Percentiles rank a stretch among this genome's conserved stretches.
Conservation (phyloP, 2,888 invertebrate species). For the Leptopilina drosophilae region DNA sequence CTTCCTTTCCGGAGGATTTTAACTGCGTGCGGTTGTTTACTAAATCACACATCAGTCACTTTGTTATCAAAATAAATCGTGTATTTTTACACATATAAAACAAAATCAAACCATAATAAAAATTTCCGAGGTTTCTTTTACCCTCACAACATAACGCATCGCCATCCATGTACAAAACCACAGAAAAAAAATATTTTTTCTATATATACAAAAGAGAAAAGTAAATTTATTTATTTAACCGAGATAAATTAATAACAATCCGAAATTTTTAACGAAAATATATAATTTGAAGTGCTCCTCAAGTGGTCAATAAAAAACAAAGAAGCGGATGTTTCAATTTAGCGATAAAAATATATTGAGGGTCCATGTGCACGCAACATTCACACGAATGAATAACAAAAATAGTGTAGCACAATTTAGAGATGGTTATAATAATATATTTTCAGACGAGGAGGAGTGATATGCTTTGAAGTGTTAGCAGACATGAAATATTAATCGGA, state of each 20-base stretch:
- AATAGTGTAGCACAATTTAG: constrained; percentile 33
- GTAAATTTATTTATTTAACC: no score
- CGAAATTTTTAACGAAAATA: no score
- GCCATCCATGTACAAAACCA: no score
- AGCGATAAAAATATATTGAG: no score
- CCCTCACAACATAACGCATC: no score
- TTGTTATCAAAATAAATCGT: constrained; percentile 20
- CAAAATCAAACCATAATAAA: constrained; percentile 9
- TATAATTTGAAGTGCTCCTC: no score
- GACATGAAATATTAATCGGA: constrained; percentile 23
- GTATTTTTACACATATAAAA: constrained; percentile 1
- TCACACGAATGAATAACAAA: background rate
- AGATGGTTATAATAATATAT: background rate
- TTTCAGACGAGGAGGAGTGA: background rate
- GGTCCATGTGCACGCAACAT: no score
- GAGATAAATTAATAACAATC: no score
- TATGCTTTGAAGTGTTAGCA: constrained; percentile 4
- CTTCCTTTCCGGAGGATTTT: constrained; percentile 39
- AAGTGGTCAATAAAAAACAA: no score
- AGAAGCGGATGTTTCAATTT: no score
- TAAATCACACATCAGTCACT: constrained; percentile 15
- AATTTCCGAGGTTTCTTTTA: background rate
- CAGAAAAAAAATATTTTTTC: no score
- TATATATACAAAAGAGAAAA: no score
- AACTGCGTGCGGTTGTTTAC: constrained; percentile 17